phyloP scores from a whole-genome alignment of 2,113 vertebrate species.

The Trichomycterus rosablanca region DNA sequence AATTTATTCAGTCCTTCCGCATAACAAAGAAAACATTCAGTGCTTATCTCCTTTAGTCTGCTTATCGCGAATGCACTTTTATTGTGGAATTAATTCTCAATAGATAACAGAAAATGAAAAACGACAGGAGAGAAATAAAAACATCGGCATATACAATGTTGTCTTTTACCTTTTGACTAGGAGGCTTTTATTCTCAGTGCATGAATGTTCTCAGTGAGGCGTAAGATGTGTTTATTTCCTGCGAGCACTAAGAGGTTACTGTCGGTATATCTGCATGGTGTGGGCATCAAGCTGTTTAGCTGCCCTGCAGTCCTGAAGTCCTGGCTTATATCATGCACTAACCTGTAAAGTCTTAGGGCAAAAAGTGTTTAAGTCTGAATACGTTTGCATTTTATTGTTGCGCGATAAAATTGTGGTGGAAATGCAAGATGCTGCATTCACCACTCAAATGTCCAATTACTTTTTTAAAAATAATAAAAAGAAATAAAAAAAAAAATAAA shows the following conservation, averaged over 20 bases:
- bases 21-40: neutral
- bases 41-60: constrained; percentile 46
- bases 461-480: too few species aligned
- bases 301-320: too few species aligned
- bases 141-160: neutral
- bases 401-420: too few species aligned
- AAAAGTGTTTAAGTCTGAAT: too few species aligned
- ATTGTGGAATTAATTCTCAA: constrained; percentile 27
- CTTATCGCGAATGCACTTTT: constrained; percentile 21
- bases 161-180: neutral
- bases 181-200: neutral
- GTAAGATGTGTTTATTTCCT: constrained; percentile 4
- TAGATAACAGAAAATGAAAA: neutral
- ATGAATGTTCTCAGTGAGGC: neutral
- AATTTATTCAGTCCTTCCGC: too few species aligned
- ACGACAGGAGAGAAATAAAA: neutral
- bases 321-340: neutral
- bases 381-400: too few species aligned
- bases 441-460: too few species aligned
- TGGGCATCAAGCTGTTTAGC: neutral
- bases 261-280: constrained; percentile 1
- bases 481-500: too few species aligned
- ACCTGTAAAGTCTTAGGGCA: neutral
- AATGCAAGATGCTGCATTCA: too few species aligned
- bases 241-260: neutral